Conservation (phyloP, 2,888 invertebrate genomes). For the Clunio marinus region DNA sequence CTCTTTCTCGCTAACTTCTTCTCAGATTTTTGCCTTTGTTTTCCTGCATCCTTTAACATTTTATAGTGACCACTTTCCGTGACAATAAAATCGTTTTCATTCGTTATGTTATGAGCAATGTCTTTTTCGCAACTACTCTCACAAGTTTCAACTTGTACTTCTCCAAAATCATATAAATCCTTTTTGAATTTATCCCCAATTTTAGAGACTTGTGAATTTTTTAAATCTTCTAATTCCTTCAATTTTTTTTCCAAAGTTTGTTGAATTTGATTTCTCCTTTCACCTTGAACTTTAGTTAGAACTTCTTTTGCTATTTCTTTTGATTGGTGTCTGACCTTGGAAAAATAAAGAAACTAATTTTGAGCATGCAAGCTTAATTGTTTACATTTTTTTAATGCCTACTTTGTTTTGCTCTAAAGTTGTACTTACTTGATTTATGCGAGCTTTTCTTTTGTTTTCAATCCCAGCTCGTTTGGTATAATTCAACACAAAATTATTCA, state of each 20-base stretch:
- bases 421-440: slow-evolving; percentile 1
- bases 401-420: background rate
- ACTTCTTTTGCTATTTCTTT: slow-evolving; percentile 57
- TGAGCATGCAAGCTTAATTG: no score
- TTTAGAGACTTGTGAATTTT: slow-evolving; percentile 50
- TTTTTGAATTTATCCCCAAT: slow-evolving; percentile 30
- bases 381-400: no score
- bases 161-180: slow-evolving; percentile 5
- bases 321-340: slow-evolving; percentile 59
- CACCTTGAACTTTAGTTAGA: slow-evolving; percentile 55
- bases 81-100: slow-evolving; percentile 27
- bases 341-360: no score
- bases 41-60: slow-evolving; percentile 31
- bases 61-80: slow-evolving; percentile 12
- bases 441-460: slow-evolving; percentile 5
- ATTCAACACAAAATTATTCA: background rate
- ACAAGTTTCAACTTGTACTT: slow-evolving; percentile 21
- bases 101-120: background rate
- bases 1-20: slow-evolving; percentile 42
- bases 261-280: slow-evolving; percentile 53
- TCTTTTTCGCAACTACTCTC: slow-evolving; percentile 28
- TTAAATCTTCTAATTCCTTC: slow-evolving; percentile 54
- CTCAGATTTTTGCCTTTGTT: slow-evolving; percentile 20
- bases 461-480: slow-evolving; percentile 20
- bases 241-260: slow-evolving; percentile 54